Evolutionary conservation across 2,797 vertebrate species (phyloP).

Genomic region (Aythya fuligula): DNA sequence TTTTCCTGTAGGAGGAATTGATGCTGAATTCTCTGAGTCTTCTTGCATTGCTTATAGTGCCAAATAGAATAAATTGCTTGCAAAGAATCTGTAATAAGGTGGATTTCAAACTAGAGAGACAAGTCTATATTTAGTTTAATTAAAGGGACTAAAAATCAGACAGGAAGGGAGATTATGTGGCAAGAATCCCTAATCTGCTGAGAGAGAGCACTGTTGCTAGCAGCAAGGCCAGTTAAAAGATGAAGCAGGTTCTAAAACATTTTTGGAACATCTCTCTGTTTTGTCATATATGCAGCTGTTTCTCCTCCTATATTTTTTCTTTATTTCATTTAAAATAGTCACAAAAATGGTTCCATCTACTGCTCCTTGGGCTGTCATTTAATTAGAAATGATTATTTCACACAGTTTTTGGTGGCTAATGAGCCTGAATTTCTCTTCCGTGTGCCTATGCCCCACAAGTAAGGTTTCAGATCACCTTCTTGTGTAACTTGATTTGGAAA

Average conservation of each 20-base stretch:
- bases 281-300: neutral
- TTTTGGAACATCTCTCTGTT: neutral
- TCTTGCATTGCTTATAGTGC: neutral
- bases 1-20: fast-evolving
- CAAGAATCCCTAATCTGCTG: neutral
- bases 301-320: neutral
- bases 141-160: neutral
- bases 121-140: neutral
- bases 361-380: neutral
- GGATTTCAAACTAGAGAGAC: neutral
- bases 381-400: neutral
- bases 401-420: neutral
- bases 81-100: neutral
- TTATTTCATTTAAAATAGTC: neutral
- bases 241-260: neutral
- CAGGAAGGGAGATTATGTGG: neutral
- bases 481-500: neutral
- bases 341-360: fast-evolving
- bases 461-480: neutral
- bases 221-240: neutral
- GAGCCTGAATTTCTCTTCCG: neutral
- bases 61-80: neutral
- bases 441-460: neutral
- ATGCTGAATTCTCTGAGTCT: neutral
- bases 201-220: neutral